Conservation (phyloP, 2,888 invertebrate species). For the Psococerastis gibbosa region DNA sequence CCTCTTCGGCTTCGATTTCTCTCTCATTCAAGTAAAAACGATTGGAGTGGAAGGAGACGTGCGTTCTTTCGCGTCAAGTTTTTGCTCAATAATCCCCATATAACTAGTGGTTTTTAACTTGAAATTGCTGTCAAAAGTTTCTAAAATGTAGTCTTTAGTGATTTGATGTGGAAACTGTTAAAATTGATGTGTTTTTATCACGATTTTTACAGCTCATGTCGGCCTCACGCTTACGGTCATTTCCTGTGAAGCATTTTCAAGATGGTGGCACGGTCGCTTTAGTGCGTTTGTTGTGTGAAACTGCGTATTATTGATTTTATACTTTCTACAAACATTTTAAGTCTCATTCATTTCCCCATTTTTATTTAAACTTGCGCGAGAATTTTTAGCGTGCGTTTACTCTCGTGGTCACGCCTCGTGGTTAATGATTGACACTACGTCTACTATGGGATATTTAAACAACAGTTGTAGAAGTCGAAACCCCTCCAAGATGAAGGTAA, state of each 20-base stretch:
- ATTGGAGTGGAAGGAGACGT: slow-evolving; percentile 3
- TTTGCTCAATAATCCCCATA: not conserved
- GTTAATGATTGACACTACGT: no score
- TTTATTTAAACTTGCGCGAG: no score
- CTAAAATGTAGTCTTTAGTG: no score
- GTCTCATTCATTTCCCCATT: not conserved
- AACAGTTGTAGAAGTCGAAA: no score
- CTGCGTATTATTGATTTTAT: slow-evolving; percentile 9
- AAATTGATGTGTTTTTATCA: no score
- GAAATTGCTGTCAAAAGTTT: no score
- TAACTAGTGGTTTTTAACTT: not conserved
- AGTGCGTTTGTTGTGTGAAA: slow-evolving; percentile 10
- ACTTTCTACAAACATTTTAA: not conserved
- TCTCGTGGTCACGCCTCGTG: no score
- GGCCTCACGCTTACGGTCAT: slow-evolving; percentile 6
- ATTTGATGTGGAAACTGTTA: no score
- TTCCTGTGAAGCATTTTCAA: slow-evolving; percentile 9
- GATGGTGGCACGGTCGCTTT: slow-evolving; percentile 4
- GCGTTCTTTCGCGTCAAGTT: slow-evolving; percentile 2
- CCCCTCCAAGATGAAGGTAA: no score
- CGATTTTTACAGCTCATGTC: no score
- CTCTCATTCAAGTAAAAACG: slow-evolving; percentile 8
- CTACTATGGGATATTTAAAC: no score
- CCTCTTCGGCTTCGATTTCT: slow-evolving; percentile 8
- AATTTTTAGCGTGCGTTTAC: no score